These are phyloP conservation scores for Ophioderma brevispina DNA, from an alignment of 35 echinoderm and acorn worm species.

Conservation along the genomic window DNA sequence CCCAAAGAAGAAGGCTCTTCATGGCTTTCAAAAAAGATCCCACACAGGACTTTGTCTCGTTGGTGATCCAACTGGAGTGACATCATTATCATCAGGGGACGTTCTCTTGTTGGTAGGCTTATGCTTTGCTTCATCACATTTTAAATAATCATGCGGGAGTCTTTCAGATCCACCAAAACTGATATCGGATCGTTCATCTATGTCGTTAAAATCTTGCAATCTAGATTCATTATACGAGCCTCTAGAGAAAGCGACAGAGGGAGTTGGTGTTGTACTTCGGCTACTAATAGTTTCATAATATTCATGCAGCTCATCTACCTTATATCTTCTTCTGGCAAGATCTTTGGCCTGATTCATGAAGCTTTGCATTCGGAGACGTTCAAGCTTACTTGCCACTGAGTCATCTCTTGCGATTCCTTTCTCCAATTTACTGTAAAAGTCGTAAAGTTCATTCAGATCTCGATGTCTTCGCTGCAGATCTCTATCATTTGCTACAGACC, in stretches of 20 bases:
- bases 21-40: neutral
- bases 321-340: conserved; percentile 17
- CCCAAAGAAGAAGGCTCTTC: neutral
- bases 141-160: neutral
- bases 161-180: neutral
- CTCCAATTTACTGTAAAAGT: conserved; percentile 53
- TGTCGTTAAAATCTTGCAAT: conserved; percentile 23
- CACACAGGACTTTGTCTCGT: neutral
- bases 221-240: neutral
- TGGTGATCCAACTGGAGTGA: neutral
- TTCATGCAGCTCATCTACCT: conserved; percentile 47
- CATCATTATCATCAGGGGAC: neutral
- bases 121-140: neutral
- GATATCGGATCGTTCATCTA: neutral
- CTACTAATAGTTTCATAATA: conserved; percentile 46
- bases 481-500: conserved; percentile 48
- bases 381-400: conserved; percentile 25
- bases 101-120: neutral
- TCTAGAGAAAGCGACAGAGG: neutral
- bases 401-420: conserved; percentile 21
- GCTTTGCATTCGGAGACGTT: conserved; percentile 30
- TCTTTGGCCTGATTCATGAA: conserved; percentile 35
- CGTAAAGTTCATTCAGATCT: conserved; percentile 50
- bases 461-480: conserved; percentile 44
- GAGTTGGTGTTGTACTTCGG: conserved; percentile 24